A percentile compares a stretch with the other conserved stretches of the same genome.
Conservation (phyloP, 2,797 vertebrate species). For the Myripristis jacobus region DNA sequence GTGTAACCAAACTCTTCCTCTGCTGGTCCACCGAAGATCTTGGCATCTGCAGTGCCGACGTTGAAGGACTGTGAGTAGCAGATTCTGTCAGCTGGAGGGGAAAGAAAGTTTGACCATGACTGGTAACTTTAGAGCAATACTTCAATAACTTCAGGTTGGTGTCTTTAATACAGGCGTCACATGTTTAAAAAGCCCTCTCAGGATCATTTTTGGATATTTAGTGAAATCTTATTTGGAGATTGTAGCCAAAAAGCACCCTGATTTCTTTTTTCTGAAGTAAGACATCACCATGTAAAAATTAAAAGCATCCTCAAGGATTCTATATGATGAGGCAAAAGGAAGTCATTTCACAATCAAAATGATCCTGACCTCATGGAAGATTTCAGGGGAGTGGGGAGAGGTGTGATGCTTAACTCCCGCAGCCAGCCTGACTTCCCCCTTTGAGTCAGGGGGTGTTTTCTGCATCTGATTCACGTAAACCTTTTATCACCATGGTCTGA, state of each 20-base stretch:
- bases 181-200: too few species aligned
- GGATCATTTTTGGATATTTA: too few species aligned
- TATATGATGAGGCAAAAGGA: too few species aligned
- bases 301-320: too few species aligned
- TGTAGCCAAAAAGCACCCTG: too few species aligned
- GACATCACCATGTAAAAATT: too few species aligned
- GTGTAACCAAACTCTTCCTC: constrained; percentile 90
- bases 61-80: constrained; percentile 83
- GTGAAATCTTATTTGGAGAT: too few species aligned
- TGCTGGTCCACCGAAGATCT: constrained; percentile 87
- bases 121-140: not conserved
- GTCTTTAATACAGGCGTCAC: not conserved
- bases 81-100: constrained; percentile 59
- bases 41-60: constrained; percentile 87
- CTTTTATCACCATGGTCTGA: constrained; percentile 23
- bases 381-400: not conserved
- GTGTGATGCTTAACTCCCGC: not conserved
- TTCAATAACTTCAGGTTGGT: not conserved
- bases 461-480: constrained; percentile 24
- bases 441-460: not conserved
- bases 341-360: too few species aligned
- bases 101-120: constrained; percentile 3
- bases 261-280: too few species aligned
- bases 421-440: constrained; percentile 21
- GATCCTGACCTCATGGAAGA: not conserved